Evolutionary conservation across 2,888 invertebrate species (phyloP).

Genomic region (Toxonevra muliebris): DNA sequence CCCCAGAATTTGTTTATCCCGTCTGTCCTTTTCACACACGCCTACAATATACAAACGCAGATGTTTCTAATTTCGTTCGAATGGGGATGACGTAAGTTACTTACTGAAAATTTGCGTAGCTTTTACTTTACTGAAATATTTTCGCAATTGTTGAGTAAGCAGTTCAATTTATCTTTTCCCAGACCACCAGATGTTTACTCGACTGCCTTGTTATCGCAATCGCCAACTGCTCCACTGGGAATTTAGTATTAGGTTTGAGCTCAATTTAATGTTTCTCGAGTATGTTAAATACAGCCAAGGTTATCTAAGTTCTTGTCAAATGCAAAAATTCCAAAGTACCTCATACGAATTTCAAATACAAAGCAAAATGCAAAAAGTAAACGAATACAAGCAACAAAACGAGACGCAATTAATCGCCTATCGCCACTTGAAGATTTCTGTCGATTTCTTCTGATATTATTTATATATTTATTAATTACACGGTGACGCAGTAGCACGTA

Average conservation of each 20-base stretch:
- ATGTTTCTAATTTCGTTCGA: slow-evolving; percentile 24
- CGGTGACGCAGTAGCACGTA: slow-evolving; percentile 40
- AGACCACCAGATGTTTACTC: not conserved
- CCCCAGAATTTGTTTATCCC: too few relatives aligned
- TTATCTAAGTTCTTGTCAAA: not conserved
- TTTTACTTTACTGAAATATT: not conserved
- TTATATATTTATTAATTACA: slow-evolving; percentile 41
- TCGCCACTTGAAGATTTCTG: not conserved
- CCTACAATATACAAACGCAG: not conserved
- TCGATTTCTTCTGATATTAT: slow-evolving; percentile 7
- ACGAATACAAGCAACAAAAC: not conserved
- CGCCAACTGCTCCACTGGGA: not conserved
- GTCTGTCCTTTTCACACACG: not conserved
- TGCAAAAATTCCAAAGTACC: not conserved
- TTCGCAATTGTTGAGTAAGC: not conserved
- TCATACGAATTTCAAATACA: not conserved
- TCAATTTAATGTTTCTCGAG: not conserved
- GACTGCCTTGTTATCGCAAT: not conserved
- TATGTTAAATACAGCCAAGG: too few relatives aligned
- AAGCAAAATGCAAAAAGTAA: not conserved
- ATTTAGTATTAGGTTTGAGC: not conserved
- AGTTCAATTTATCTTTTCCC: not conserved
- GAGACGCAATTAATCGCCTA: not conserved
- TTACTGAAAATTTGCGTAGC: slow-evolving; percentile 25
- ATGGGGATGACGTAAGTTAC: slow-evolving; percentile 29